A percentile compares a stretch with the other conserved stretches of the same genome.
phyloP scores from a whole-genome alignment of 1,140 invertebrate genomes.

The Archivesica marissinica region DNA sequence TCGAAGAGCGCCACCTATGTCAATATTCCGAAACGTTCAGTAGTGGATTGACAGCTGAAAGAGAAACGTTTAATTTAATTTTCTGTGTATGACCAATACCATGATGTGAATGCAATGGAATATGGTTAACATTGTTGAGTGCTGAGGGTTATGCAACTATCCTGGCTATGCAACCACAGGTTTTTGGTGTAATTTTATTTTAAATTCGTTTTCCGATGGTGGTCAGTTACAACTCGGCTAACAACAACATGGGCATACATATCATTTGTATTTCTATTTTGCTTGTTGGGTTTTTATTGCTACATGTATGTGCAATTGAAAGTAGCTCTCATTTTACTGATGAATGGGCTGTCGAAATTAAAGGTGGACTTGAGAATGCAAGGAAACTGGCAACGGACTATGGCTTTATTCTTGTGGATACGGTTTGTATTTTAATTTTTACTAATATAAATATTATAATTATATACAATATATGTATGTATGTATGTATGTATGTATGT shows the following conservation, averaged over 20 bases:
- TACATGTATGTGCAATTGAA: neutral
- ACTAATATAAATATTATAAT: no score
- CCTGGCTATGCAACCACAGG: neutral
- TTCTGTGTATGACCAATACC: neutral
- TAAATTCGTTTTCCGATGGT: neutral
- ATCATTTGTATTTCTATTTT: neutral
- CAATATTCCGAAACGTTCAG: conserved; percentile 43
- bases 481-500: no score
- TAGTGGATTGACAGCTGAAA: conserved; percentile 54
- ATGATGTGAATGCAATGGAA: conserved; percentile 30
- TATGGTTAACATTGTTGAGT: conserved; percentile 29
- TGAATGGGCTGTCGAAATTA: conserved; percentile 48
- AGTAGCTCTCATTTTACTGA: conserved; percentile 25
- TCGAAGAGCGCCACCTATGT: conserved; percentile 46
- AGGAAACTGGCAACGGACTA: conserved; percentile 28
- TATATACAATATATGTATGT: no score
- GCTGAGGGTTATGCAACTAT: neutral
- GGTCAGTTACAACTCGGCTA: neutral
- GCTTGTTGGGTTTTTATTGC: neutral
- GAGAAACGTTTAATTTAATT: neutral
- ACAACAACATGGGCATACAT: conserved; percentile 15
- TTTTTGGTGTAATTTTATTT: neutral
- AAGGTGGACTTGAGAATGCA: conserved; percentile 36
- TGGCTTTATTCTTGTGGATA: conserved; percentile 45
- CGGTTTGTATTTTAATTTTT: conserved; percentile 22